Evolutionary conservation across 2,113 vertebrate species (phyloP), one percentile per base, ranked within the genome.

Genomic region (crab-eating macaque (Macaca fascicularis)): DNA sequence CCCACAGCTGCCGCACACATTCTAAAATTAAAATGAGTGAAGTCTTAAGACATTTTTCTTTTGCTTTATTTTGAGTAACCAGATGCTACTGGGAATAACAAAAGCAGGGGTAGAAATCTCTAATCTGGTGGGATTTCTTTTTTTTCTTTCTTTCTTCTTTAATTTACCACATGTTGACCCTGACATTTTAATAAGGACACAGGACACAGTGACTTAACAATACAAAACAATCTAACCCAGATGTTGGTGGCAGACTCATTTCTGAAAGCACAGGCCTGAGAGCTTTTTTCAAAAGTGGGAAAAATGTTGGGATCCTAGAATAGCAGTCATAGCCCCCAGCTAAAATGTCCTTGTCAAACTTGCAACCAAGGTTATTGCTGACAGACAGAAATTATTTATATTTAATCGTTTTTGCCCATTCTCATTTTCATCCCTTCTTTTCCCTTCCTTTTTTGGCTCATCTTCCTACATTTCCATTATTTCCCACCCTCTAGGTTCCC

Each of bases 61-160:
- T 72, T 93, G 20, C 8, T 92, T 90, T 75, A 75, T 55, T 97
- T 89, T 69, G 40, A 92, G 52, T 83, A 92, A 35, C 30, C 67
- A 93, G 23, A 78, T 7, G 45, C 30, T 88, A 14, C n/a, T 14
- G 45, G 61, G 32, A 82, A 16, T 69, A 88, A 78, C 40, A 93
- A 86, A 89, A 83, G 32, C 74, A 93, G 50, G 52, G 48, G 30
- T 52, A 35, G 14, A 14, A 48, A 64, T 89, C 57, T 86, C 52
- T 93, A 82, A 70, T 87, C 86, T 88, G 61, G 4, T 64, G 4
- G 57, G 3, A 12, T 32, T 75, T 83, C 75, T 87, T 88, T 43
- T 52, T 88, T 64, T 48, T 2, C 27, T 85, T 48, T 1, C 27
- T 85, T 83, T 38, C 64, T 25, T n/a, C 80, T 78, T 95, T 96